Conservation (phyloP, 30 jellyfish, hydroid and myxozoan species). For the Aurelia sp. region DNA sequence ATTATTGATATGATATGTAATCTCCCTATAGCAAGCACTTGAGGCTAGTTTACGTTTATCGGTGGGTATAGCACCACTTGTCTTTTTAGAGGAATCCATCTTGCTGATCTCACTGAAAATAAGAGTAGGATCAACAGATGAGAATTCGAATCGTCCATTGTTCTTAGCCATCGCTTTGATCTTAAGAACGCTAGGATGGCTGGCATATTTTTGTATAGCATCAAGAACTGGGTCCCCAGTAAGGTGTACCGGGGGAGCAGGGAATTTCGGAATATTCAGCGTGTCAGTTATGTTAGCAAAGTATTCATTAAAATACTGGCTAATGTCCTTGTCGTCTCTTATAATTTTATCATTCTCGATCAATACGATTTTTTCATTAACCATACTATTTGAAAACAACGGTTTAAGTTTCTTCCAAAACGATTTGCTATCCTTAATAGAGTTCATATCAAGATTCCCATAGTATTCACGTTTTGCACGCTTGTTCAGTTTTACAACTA, state of each 20-base stretch:
- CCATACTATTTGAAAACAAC: constrained; percentile 9
- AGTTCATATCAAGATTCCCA: constrained; percentile 11
- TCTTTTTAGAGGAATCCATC: constrained; percentile 40
- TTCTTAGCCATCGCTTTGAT: constrained; percentile 5
- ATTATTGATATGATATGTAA: constrained; percentile 22
- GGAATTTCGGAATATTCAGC: neutral
- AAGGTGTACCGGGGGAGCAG: neutral
- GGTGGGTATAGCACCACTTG: constrained; percentile 48
- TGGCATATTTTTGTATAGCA: constrained; percentile 45
- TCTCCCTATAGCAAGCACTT: constrained; percentile 34
- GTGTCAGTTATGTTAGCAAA: constrained; percentile 13
- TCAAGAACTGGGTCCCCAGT: neutral
- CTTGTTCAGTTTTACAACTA: neutral
- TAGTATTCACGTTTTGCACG: neutral
- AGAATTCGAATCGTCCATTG: neutral
- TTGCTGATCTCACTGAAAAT: constrained; percentile 44
- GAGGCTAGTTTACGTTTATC: constrained; percentile 43
- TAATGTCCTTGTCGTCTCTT: neutral
- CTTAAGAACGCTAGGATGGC: constrained; percentile 44
- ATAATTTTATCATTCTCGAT: neutral
- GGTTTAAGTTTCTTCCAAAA: constrained; percentile 10
- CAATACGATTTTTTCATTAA: constrained; percentile 1
- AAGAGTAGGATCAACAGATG: constrained; percentile 42
- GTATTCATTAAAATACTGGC: constrained; percentile 5
- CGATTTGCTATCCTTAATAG: neutral